Evolutionary conservation across 2,888 invertebrate species (phyloP), one percentile per base, ranked within the genome.

Genomic region (Noctua pronuba): DNA sequence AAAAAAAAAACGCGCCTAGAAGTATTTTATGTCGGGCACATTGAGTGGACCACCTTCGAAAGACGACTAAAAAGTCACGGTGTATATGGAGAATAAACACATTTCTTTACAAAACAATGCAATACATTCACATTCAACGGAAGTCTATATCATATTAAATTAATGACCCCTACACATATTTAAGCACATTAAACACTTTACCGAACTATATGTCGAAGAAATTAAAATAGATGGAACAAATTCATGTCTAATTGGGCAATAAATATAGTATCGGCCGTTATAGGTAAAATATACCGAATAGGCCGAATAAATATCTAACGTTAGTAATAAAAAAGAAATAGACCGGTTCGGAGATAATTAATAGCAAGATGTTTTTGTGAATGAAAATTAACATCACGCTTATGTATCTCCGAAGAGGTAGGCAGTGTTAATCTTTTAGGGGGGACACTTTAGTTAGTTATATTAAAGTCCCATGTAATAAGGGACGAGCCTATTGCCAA

Each of bases 171-270:
- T 46, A 70, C 71, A 85, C 66, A 58, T 70, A 41, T 64, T 66
- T 55, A 72, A 65, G 24, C 55, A 44, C 21, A 66, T 70, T 58
- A 55, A 55, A 65, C 55, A 70, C 55, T 55, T 28, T 49, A 62
- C 41, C 60, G 52, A 84, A 76, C 58, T 58, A 86, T 52, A 41
- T 49, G 7, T 78, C 49, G 24, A 41, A 41, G 64, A 78, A 69
- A 82, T 85, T 82, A 73, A 86, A 86, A 81, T 82, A 21, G 46
- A 84, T 84, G 72, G 49, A 66, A 55, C 75, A 68, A 82, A 88
- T 79, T 64, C 35, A 41, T 49, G 44, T 28, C 70, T 79, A 84
- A 76, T 75, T 73, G 68, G 66, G 41, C 38, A 60, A 82, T 88
- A 86, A 88, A 88, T 84, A 83, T 64, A 52, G 67, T 64, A 82